Evolutionary conservation across 2,888 invertebrate species (phyloP).

Genomic region (Trissoscelio sp.): DNA sequence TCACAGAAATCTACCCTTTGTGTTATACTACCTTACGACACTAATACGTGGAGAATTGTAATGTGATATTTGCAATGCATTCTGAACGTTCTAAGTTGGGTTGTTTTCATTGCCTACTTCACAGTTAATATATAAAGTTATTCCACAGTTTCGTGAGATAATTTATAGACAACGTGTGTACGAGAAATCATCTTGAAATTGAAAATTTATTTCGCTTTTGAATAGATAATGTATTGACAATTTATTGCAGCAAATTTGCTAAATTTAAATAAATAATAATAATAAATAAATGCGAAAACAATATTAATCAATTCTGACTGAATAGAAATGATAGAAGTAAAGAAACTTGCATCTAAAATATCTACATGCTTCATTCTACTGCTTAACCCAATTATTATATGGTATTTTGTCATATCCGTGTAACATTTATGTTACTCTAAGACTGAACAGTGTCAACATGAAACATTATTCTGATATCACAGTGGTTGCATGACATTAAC

Average conservation of each 20-base stretch:
- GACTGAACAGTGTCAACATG: slow-evolving; percentile 40
- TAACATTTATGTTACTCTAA: slow-evolving; percentile 18
- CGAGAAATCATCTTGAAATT: not conserved
- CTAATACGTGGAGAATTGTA: slow-evolving; percentile 32
- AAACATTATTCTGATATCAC: slow-evolving; percentile 30
- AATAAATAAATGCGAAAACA: not conserved
- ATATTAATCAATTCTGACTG: too few species aligned
- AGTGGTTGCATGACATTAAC: slow-evolving; percentile 22
- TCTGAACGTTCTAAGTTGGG: slow-evolving; percentile 20
- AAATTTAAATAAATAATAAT: not conserved
- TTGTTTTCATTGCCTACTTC: slow-evolving; percentile 51
- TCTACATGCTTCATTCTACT: not conserved
- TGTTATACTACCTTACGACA: slow-evolving; percentile 22
- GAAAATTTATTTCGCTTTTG: not conserved
- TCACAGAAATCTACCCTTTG: slow-evolving; percentile 34
- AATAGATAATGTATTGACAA: too few species aligned
- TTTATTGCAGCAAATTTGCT: too few species aligned
- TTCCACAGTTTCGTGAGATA: slow-evolving; percentile 17
- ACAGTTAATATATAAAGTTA: slow-evolving; percentile 44
- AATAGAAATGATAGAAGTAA: too few species aligned
- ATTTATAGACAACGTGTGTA: slow-evolving; percentile 19
- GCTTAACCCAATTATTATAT: not conserved
- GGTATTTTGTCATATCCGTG: slow-evolving; percentile 13
- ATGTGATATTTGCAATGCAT: slow-evolving; percentile 45
- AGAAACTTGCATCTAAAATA: too few species aligned